Evolutionary conservation across 2,113 vertebrate genomes (phyloP).

Genomic region (Anguilla rostrata): DNA sequence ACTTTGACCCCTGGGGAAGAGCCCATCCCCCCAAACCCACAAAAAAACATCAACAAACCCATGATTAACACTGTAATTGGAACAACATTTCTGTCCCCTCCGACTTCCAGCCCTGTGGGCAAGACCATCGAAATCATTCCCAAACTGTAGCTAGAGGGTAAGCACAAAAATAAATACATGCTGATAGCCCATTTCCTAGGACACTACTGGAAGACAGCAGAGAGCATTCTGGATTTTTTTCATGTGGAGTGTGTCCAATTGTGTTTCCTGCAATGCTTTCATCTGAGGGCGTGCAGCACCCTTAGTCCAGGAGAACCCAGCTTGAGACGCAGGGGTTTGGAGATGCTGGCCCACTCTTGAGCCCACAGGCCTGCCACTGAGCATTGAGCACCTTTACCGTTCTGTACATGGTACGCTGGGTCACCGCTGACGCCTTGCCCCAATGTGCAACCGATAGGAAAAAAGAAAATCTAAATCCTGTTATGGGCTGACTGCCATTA

Average conservation of each 20-base stretch:
- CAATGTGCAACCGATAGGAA: too few species aligned
- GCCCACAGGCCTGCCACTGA: too few species aligned
- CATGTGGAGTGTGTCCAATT: neutral
- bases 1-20: neutral
- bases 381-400: neutral
- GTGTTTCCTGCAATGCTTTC: neutral
- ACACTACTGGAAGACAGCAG: neutral
- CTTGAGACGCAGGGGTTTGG: too few species aligned
- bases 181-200: neutral
- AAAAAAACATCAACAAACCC: constrained; percentile 55
- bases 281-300: too few species aligned
- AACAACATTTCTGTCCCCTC: constrained; percentile 69
- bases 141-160: constrained; percentile 61
- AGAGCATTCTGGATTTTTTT: neutral
- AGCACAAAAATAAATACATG: constrained; percentile 50
- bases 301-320: too few species aligned
- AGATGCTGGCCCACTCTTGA: too few species aligned
- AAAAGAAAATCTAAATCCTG: neutral
- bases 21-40: neutral
- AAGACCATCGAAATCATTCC: constrained; percentile 66
- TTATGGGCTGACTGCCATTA: constrained; percentile 61
- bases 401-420: neutral
- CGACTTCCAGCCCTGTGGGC: constrained; percentile 57
- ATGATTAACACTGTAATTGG: constrained; percentile 70
- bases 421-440: too few species aligned